phyloP scores from a whole-genome alignment of 2,888 invertebrate genomes.

The Perizoma flavofasciatum region DNA sequence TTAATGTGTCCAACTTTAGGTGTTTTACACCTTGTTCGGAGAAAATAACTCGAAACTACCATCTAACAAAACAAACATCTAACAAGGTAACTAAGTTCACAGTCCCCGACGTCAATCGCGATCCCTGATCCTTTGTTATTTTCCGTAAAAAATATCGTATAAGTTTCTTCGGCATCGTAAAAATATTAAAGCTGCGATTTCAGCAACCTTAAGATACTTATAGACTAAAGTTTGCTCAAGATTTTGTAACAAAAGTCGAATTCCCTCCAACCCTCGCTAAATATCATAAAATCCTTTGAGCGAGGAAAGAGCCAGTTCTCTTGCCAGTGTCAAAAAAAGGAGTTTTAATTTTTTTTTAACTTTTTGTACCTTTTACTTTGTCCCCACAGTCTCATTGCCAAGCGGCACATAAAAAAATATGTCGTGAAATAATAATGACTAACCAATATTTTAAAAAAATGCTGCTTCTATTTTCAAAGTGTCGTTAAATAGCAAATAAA shows the following conservation, averaged over 20 bases:
- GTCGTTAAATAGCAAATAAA: too few relatives aligned
- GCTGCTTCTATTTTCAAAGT: too few relatives aligned
- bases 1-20: conserved; percentile 13
- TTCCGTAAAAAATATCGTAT: conserved; percentile 33
- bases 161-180: conserved; percentile 36
- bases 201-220: conserved; percentile 20
- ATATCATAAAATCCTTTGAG: neutral
- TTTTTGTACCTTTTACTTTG: too few relatives aligned
- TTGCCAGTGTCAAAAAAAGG: too few relatives aligned
- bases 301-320: too few relatives aligned
- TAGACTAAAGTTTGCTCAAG: conserved; percentile 2
- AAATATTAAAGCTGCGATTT: conserved; percentile 35
- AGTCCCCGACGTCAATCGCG: conserved; percentile 36
- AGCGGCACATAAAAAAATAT: too few relatives aligned
- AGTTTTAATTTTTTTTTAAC: too few relatives aligned
- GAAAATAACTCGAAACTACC: conserved; percentile 22
- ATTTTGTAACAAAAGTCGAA: neutral
- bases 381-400: too few relatives aligned
- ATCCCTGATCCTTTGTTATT: conserved; percentile 38
- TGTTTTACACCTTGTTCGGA: conserved; percentile 19
- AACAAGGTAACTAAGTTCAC: conserved; percentile 35
- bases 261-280: neutral
- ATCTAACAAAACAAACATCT: conserved; percentile 37
- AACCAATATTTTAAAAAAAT: too few relatives aligned
- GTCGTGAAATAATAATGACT: too few relatives aligned